phyloP scores from a whole-genome alignment of 2,888 invertebrate species.

The Pseudoips prasinana region DNA sequence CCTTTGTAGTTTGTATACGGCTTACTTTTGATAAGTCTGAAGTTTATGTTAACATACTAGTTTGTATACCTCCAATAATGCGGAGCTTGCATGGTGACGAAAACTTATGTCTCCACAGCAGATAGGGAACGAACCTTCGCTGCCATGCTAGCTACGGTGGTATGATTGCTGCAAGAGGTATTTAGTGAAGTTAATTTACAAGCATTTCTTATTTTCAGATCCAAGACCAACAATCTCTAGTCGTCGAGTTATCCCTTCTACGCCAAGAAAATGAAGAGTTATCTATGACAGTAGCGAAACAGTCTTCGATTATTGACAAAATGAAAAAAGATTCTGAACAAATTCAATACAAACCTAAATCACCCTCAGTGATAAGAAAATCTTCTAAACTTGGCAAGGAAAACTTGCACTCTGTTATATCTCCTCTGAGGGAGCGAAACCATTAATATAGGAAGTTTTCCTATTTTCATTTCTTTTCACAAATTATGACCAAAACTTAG shows the following conservation, averaged over 20 bases:
- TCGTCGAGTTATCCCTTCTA: conserved; percentile 69
- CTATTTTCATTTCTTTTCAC: too few species aligned
- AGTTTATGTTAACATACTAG: too few species aligned
- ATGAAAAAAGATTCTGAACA: conserved; percentile 67
- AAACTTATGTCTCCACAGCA: too few species aligned
- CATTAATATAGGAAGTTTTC: conserved; percentile 49
- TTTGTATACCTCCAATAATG: too few species aligned
- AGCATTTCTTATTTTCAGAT: conserved; percentile 54
- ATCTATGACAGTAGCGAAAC: conserved; percentile 67
- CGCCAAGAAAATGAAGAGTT: conserved; percentile 76
- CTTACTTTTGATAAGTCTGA: too few species aligned
- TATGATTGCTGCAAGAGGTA: too few species aligned
- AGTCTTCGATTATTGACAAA: conserved; percentile 69
- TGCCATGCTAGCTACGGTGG: too few species aligned
- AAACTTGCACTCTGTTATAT: conserved; percentile 62
- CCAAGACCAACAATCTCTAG: conserved; percentile 73
- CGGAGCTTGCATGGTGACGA: too few species aligned
- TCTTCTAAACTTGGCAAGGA: conserved; percentile 70
- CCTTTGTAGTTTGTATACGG: too few species aligned
- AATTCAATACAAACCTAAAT: conserved; percentile 58
- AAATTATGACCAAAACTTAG: too few species aligned
- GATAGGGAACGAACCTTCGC: too few species aligned
- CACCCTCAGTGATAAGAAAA: conserved; percentile 64
- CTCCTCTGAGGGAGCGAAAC: conserved; percentile 72
- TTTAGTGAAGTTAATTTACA: too few species aligned